Evolutionary conservation across 2,113 vertebrate genomes (phyloP).

Genomic region (Zapornia atra): DNA sequence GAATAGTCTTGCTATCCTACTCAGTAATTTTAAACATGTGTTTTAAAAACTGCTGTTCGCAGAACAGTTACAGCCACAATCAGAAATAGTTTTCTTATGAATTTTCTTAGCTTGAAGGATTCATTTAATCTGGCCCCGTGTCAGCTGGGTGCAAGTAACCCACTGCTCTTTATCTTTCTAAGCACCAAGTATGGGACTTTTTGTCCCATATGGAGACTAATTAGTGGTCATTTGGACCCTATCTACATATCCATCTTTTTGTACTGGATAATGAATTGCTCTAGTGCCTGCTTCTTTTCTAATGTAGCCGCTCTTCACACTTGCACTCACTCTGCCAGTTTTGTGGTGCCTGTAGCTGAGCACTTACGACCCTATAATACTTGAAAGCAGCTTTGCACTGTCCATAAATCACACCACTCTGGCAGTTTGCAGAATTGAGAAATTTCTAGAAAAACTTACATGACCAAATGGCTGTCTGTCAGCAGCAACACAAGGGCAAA

Average conservation of each 20-base stretch:
- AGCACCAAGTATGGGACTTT: neutral
- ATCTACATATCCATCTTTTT: neutral
- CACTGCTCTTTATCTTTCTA: neutral
- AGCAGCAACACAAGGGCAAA: neutral
- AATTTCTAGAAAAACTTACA: neutral
- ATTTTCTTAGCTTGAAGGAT: neutral
- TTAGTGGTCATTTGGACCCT: neutral
- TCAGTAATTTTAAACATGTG: neutral
- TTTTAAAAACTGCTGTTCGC: neutral
- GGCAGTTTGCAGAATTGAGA: neutral
- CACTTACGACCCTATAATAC: neutral
- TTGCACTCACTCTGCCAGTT: neutral
- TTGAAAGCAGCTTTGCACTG: neutral
- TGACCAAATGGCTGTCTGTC: neutral
- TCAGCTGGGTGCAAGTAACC: neutral
- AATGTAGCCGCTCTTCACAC: neutral
- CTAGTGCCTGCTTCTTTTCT: neutral
- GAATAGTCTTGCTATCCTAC: neutral
- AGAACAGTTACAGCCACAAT: neutral
- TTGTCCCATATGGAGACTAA: neutral
- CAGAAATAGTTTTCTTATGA: neutral
- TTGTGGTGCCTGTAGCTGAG: neutral
- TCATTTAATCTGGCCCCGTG: neutral
- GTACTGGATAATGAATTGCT: neutral
- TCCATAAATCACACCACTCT: neutral